phyloP scores from a whole-genome alignment of 2,888 invertebrate genomes.

The Rambutsinella grinnellia region DNA sequence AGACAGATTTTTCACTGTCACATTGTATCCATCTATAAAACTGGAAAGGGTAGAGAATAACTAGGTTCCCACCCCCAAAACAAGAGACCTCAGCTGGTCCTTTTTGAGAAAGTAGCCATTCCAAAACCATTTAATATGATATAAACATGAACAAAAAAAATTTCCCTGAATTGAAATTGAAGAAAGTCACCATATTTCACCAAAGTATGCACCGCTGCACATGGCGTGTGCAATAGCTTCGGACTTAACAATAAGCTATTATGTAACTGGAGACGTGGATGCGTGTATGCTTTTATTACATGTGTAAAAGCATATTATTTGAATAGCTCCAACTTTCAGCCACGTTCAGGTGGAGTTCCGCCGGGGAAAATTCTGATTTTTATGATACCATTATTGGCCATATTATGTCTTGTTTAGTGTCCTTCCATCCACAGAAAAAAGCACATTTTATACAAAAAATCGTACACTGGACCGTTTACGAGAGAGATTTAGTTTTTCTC shows the following conservation, averaged over 20 bases:
- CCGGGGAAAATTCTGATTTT: conserved; percentile 50
- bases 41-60: neutral
- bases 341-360: conserved; percentile 36
- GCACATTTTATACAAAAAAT: too few species aligned
- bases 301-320: neutral
- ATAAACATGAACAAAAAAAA: conserved; percentile 9
- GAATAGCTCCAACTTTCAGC: neutral
- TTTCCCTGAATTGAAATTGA: too few species aligned
- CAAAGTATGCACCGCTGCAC: conserved; percentile 38
- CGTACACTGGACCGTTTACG: too few species aligned
- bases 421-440: too few species aligned
- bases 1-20: neutral
- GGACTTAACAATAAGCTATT: neutral
- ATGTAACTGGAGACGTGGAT: neutral
- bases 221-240: neutral
- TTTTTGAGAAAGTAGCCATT: neutral
- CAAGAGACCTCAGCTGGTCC: neutral
- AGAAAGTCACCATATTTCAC: conserved; percentile 34
- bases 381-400: conserved; percentile 50
- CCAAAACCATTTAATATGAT: neutral
- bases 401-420: conserved; percentile 56
- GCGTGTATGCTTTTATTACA: neutral
- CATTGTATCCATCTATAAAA: neutral
- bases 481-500: too few species aligned
- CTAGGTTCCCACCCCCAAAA: neutral